Percentiles rank a stretch among this genome's conserved stretches.
Conservation (phyloP, 2,888 invertebrate species). For the Perizoma affinitatum region DNA sequence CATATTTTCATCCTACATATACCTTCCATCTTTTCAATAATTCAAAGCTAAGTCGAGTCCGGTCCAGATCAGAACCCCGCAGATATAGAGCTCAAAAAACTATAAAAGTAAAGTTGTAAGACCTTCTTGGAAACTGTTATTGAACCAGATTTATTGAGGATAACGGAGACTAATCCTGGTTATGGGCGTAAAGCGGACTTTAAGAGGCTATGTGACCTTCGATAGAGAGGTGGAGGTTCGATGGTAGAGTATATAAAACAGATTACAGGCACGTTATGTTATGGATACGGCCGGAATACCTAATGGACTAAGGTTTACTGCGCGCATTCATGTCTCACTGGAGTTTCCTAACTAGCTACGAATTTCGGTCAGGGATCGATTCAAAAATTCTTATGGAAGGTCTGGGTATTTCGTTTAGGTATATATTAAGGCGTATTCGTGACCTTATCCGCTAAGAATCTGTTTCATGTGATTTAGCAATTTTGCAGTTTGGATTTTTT, state of each 20-base stretch:
- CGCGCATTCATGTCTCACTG: constrained; percentile 35
- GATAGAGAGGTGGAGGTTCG: constrained; percentile 38
- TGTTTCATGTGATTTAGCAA: background rate
- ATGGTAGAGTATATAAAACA: constrained; percentile 41
- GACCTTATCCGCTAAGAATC: background rate
- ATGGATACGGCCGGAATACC: constrained; percentile 40
- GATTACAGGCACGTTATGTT: constrained; percentile 40
- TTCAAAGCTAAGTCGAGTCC: constrained; percentile 38
- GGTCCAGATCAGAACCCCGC: constrained; percentile 40
- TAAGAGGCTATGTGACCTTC: constrained; percentile 35
- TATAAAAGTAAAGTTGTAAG: constrained; percentile 50
- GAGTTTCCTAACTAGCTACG: constrained; percentile 21
- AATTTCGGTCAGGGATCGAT: constrained; percentile 16
- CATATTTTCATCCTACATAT: constrained; percentile 28
- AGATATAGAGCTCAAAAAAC: constrained; percentile 47
- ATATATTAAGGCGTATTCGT: background rate
- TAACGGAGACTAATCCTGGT: constrained; percentile 43
- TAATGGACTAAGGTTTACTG: constrained; percentile 39
- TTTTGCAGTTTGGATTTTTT: background rate
- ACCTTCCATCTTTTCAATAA: constrained; percentile 39
- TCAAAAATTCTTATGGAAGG: constrained; percentile 13
- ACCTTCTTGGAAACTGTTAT: constrained; percentile 46
- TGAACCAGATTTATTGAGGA: constrained; percentile 52
- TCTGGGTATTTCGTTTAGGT: constrained; percentile 3
- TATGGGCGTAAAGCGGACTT: constrained; percentile 39